Evolutionary conservation across 2,888 invertebrate genomes (phyloP).

Genomic region (Ichneumoninae sp.): DNA sequence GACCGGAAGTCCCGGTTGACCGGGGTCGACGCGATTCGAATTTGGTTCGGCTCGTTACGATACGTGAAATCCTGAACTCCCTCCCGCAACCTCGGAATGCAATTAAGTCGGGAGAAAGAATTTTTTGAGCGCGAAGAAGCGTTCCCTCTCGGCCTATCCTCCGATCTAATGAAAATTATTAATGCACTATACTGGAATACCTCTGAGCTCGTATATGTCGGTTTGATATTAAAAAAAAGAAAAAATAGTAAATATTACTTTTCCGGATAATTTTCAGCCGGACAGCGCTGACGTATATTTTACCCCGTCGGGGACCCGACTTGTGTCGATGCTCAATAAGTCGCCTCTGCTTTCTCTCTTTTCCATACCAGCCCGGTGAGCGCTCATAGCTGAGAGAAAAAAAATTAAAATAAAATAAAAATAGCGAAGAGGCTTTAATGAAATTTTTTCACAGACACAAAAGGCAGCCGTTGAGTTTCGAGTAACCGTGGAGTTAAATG

Average conservation of each 20-base stretch:
- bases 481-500: neutral
- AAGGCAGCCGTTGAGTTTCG: neutral
- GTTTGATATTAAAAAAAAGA: neutral
- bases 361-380: neutral
- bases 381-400: neutral
- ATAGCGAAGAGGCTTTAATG: slow-evolving; percentile 17
- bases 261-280: neutral
- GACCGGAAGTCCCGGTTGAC: neutral
- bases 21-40: neutral
- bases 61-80: neutral
- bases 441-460: slow-evolving; percentile 19
- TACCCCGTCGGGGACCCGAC: neutral
- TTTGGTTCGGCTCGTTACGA: neutral
- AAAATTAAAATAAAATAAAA: neutral
- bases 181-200: neutral
- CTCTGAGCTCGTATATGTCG: neutral
- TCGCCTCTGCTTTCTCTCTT: neutral
- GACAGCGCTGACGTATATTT: neutral
- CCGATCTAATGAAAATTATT: neutral
- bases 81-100: neutral
- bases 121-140: neutral
- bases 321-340: slow-evolving; percentile 8
- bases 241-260: neutral
- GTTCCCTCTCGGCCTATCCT: neutral
- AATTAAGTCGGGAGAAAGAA: neutral